Base-by-base conservation (phyloP, 2,888 invertebrate genomes). In the Pheosia gnoma region DNA sequence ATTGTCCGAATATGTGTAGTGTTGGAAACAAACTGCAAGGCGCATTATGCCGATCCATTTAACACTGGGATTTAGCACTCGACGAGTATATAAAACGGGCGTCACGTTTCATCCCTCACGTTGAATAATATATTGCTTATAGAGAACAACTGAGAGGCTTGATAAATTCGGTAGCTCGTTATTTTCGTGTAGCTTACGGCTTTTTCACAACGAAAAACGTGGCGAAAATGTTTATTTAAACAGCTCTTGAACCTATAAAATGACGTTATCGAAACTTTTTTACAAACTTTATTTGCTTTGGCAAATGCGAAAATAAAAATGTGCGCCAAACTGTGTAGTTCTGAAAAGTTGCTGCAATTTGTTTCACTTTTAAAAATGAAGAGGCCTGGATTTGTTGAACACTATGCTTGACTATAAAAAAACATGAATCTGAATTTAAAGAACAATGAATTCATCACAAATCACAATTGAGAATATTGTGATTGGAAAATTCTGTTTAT, bases 1-100 rank as follows among this genome's bases (percentile, higher is more conserved):
- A 71, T 76, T 65, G 67, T 62, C 60, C 59, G 58, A 54, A 66
- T 62, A 67, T 39, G 62, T 63, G 63, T 60, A 61, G 59, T 61
- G 62, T 58, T 43, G 49, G 62, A 64, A 57, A 37, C 61, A 65
- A 74, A 66, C 57, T 59, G 62, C 64, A 74, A 75, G 72, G 67
- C 73, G 67, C 66, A 74, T 78, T 70, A 72, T 71, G 63, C 71
- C 74, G 63, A 79, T 75, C 78, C 75, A 75, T 78, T 82, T 77
- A 76, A 76, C 71, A 73, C 72, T 74, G 64, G 69, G 69, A 77
- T 79, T 76, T 74, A 76, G 68, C 71, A 65, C 62, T 59, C 67
- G 59, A 59, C 68, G 59, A 56, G 65, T 71, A 73, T 74, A 77
- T 76, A 77, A 74, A 77, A 74, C 65, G 68, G 59, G 63, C 62